These are phyloP conservation scores for Stenchaetothrips biformis DNA, from an alignment of 2,888 invertebrate genomes.

Conservation along the genomic window DNA sequence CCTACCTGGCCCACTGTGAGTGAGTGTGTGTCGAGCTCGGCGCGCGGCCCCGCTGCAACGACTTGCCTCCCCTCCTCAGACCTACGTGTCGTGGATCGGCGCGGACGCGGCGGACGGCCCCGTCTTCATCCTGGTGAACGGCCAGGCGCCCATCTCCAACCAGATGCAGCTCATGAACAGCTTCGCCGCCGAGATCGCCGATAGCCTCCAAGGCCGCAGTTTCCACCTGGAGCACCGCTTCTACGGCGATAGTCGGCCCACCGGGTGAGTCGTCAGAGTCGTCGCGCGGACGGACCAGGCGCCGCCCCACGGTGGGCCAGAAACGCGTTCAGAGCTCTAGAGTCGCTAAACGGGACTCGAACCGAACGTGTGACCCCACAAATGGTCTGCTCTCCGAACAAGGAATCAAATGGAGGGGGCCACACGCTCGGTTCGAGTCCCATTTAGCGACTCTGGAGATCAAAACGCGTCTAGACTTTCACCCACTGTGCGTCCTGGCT, in stretches of 20 bases:
- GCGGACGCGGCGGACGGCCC: neutral
- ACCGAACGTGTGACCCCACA: too few relatives aligned
- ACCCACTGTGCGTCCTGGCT: too few relatives aligned
- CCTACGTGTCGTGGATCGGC: neutral
- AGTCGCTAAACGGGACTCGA: too few relatives aligned
- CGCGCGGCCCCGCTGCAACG: neutral
- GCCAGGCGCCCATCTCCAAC: neutral
- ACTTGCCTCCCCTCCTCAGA: neutral
- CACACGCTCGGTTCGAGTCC: too few relatives aligned
- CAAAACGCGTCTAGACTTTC: too few relatives aligned
- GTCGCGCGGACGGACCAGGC: too few relatives aligned
- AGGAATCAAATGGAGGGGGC: too few relatives aligned
- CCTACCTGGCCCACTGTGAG: too few relatives aligned
- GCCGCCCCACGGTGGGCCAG: too few relatives aligned
- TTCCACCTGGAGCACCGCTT: slow-evolving; percentile 70
- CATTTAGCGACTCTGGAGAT: too few relatives aligned
- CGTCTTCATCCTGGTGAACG: neutral
- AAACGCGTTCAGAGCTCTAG: too few relatives aligned
- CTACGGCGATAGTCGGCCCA: slow-evolving; percentile 70
- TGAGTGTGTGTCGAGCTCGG: neutral
- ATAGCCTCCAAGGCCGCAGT: slow-evolving; percentile 45
- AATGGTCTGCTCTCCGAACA: too few relatives aligned
- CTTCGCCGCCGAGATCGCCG: slow-evolving; percentile 42
- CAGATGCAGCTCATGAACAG: slow-evolving; percentile 37
- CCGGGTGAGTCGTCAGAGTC: slow-evolving; percentile 51